Conservation (phyloP, 2,888 invertebrate genomes). For the Drosophila nigritarsus region DNA sequence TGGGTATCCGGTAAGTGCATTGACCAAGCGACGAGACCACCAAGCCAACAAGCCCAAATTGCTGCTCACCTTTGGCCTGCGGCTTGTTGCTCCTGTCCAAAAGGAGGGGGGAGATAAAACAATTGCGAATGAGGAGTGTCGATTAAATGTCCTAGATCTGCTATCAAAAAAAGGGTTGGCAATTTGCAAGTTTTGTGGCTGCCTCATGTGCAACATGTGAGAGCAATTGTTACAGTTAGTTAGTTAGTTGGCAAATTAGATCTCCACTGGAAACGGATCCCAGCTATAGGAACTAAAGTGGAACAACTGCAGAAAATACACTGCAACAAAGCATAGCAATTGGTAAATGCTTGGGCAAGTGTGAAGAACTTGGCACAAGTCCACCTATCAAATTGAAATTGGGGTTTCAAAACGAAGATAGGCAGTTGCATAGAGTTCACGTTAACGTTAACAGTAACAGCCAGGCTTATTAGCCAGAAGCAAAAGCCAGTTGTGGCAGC, state of each 20-base stretch:
- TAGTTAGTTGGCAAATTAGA: not conserved
- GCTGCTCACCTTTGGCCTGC: constrained; percentile 4
- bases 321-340: not conserved
- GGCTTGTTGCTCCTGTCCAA: constrained; percentile 14
- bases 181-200: constrained; percentile 1
- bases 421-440: not conserved
- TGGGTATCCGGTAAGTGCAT: constrained; percentile 29
- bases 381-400: not conserved
- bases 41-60: not conserved
- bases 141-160: not conserved
- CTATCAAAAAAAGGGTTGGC: not conserved
- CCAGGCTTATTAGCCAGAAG: not conserved
- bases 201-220: not conserved
- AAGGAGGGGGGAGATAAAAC: not conserved
- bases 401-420: too few species aligned
- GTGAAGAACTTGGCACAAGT: not conserved
- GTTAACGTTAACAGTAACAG: constrained; percentile 7
- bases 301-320: too few species aligned
- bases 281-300: not conserved
- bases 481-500: not conserved
- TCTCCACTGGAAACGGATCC: not conserved
- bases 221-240: not conserved
- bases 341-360: not conserved
- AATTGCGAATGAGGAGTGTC: not conserved
- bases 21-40: constrained; percentile 33